phyloP scores from a whole-genome alignment of 2,113 vertebrate species.

The Lamprotornis superbus region DNA sequence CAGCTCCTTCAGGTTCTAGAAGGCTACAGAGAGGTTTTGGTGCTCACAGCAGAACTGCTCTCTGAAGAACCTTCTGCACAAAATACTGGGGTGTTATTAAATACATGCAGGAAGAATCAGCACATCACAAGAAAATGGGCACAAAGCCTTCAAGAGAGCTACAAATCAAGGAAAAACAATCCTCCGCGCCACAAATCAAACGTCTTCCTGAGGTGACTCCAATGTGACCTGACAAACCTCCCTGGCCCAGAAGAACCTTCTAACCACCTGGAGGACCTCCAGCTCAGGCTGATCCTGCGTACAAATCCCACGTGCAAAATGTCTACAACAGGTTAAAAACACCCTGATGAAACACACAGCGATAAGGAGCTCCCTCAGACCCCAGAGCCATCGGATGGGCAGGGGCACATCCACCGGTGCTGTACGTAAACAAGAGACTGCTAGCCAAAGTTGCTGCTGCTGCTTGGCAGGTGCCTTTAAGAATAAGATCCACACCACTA shows the following conservation, averaged over 20 bases:
- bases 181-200: neutral
- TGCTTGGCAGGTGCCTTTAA: too few relatives aligned
- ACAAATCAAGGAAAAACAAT: neutral
- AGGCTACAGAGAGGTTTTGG: rapidly evolving
- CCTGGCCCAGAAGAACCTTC: neutral
- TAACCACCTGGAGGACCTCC: neutral
- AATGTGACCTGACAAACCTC: neutral
- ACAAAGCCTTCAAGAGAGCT: neutral
- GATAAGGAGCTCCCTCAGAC: neutral
- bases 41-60: neutral
- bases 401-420: rapidly evolving
- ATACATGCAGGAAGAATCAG: neutral
- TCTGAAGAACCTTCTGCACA: neutral
- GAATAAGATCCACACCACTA: rapidly evolving
- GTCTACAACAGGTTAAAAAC: neutral
- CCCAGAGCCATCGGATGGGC: neutral
- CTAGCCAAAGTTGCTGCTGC: neutral
- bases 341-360: rapidly evolving
- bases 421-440: rapidly evolving
- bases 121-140: neutral
- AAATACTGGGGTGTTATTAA: neutral
- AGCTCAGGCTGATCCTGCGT: rapidly evolving
- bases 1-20: neutral
- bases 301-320: too few relatives aligned
- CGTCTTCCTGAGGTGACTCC: neutral